Conservation (phyloP, 2,113 vertebrate species). For the Sterrhoptilus dennistouni region DNA sequence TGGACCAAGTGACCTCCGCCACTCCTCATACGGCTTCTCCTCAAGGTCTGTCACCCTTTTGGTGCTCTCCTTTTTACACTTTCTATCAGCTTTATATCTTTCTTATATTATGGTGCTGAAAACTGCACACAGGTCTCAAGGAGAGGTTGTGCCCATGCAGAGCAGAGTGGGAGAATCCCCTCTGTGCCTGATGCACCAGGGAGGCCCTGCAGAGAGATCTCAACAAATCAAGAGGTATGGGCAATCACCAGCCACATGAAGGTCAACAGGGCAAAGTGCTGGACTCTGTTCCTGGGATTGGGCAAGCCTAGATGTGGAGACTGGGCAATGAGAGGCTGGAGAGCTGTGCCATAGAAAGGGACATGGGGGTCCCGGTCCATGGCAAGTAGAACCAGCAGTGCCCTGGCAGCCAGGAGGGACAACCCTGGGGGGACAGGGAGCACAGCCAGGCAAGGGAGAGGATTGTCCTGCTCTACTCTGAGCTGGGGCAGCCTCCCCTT, state of each 20-base stretch:
- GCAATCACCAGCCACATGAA: neutral
- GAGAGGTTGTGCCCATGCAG: fast-evolving
- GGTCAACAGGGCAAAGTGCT: neutral
- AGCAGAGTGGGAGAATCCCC: neutral
- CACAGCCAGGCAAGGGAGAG: neutral
- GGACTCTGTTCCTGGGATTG: neutral
- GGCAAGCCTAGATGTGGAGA: neutral
- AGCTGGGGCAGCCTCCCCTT: fast-evolving
- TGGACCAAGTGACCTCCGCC: no score
- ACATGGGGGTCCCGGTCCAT: neutral
- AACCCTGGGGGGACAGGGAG: neutral
- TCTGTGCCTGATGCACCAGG: neutral
- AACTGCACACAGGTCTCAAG: neutral
- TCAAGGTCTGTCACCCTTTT: neutral
- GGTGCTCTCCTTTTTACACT: fast-evolving
- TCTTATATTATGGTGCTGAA: neutral
- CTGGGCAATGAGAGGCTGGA: neutral
- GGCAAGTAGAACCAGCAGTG: neutral
- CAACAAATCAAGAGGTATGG: fast-evolving
- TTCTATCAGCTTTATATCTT: neutral
- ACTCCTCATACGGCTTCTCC: fast-evolving
- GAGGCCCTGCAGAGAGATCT: neutral
- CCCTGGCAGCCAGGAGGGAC: neutral
- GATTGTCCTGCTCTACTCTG: neutral
- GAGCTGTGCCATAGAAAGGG: no score